Percentiles rank a stretch among this genome's conserved stretches.
These are phyloP conservation scores for Decapterus maruadsi DNA, from an alignment of 2,797 vertebrate genomes.

Conservation along the genomic window DNA sequence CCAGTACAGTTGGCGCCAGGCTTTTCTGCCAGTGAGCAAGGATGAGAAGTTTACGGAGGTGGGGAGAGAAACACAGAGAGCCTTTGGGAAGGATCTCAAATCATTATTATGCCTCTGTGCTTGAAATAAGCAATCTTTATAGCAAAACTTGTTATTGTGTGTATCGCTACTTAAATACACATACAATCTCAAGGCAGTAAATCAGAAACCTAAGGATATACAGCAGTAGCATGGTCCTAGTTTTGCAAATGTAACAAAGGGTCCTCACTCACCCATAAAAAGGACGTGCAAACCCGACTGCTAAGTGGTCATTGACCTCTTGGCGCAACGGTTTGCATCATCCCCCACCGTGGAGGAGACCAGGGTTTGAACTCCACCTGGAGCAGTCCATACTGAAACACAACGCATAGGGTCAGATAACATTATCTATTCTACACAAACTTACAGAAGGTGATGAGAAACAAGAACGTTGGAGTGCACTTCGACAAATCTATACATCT, in stretches of 20 bases:
- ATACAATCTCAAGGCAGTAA: background rate
- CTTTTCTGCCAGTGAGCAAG: constrained; percentile 30
- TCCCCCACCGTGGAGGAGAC: too few relatives aligned
- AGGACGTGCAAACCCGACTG: too few relatives aligned
- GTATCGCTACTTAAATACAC: constrained; percentile 10
- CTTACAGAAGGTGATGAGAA: too few relatives aligned
- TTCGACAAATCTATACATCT: too few relatives aligned
- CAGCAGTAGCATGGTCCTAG: background rate
- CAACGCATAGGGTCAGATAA: too few relatives aligned
- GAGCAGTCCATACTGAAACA: too few relatives aligned
- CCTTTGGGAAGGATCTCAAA: constrained; percentile 43
- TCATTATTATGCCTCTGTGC: constrained; percentile 38
- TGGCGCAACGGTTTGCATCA: too few relatives aligned
- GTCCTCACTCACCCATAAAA: too few relatives aligned
- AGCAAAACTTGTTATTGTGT: constrained; percentile 36
- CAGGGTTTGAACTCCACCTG: too few relatives aligned
- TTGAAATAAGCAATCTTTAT: constrained; percentile 42
- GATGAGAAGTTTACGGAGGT: constrained; percentile 51
- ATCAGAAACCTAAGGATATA: background rate
- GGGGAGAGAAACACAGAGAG: constrained; percentile 34
- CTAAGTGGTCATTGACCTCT: too few relatives aligned
- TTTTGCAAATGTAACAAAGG: background rate
- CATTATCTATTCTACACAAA: too few relatives aligned
- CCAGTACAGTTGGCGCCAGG: constrained; percentile 50
- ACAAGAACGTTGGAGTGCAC: too few relatives aligned